Evolutionary conservation across 1,140 invertebrate species (phyloP).

Genomic region (Bombus cullumanus): DNA sequence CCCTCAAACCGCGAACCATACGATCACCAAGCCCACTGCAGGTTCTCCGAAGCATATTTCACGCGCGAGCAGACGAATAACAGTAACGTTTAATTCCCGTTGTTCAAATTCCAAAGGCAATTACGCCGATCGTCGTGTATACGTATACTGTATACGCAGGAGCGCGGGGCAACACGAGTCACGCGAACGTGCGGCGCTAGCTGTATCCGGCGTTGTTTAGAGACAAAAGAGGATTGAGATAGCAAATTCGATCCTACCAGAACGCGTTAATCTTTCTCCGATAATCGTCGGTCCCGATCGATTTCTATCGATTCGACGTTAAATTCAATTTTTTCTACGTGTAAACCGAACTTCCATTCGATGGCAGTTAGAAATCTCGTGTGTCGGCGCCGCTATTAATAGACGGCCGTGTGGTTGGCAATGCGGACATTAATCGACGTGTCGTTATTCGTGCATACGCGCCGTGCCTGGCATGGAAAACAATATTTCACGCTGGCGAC

Average conservation of each 20-base stretch:
- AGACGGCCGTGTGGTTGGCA: slow-evolving; percentile 68
- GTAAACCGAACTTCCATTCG: neutral
- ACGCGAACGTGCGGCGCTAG: slow-evolving; percentile 11
- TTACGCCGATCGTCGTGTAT: slow-evolving; percentile 7
- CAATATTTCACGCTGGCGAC: slow-evolving; percentile 76
- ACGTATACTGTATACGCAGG: neutral
- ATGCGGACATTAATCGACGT: slow-evolving; percentile 77
- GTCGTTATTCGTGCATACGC: slow-evolving; percentile 75
- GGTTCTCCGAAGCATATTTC: slow-evolving; percentile 10
- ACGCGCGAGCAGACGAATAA: slow-evolving; percentile 26
- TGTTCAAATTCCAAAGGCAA: slow-evolving; percentile 36
- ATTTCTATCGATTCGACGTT: neutral
- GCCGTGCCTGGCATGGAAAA: slow-evolving; percentile 75
- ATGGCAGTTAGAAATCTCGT: slow-evolving; percentile 60
- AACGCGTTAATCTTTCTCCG: neutral
- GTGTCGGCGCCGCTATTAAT: slow-evolving; percentile 72
- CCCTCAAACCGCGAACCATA: neutral
- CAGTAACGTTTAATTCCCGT: slow-evolving; percentile 38
- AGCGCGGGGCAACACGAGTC: neutral
- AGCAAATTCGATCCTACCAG: neutral
- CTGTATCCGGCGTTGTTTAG: neutral
- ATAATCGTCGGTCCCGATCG: neutral
- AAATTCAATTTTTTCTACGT: neutral
- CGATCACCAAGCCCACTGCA: neutral
- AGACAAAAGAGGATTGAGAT: slow-evolving; percentile 2